Percentiles rank a stretch among this genome's conserved stretches.
phyloP scores from a whole-genome alignment of 1,140 invertebrate species.

The Lineus longissimus region DNA sequence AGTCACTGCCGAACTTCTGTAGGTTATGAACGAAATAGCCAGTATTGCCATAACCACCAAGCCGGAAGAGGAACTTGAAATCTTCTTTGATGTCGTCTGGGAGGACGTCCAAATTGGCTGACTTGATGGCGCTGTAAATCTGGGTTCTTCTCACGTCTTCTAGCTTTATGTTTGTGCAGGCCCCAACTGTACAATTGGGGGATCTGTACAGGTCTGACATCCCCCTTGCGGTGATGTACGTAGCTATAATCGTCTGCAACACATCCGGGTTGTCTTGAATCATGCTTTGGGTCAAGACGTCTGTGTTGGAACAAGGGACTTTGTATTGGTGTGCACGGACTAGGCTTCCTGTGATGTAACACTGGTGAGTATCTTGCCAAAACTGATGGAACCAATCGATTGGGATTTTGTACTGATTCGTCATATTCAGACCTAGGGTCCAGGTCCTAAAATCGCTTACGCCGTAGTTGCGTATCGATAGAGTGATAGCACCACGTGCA shows the following conservation, averaged over 20 bases:
- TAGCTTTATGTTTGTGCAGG: conserved; percentile 7
- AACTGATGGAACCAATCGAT: conserved; percentile 55
- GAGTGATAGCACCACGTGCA: not conserved
- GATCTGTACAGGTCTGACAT: conserved; percentile 22
- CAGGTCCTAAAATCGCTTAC: not conserved
- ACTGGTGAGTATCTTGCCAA: conserved; percentile 51
- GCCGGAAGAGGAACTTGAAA: conserved; percentile 24
- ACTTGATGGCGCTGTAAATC: conserved; percentile 41
- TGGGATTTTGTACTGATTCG: conserved; percentile 45
- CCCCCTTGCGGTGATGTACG: conserved; percentile 42
- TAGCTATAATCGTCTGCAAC: conserved; percentile 43
- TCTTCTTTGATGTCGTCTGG: conserved; percentile 25
- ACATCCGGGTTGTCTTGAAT: conserved; percentile 30
- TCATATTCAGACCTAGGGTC: conserved; percentile 31
- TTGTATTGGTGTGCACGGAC: not conserved
- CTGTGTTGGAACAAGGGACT: not conserved
- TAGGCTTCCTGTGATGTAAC: conserved; percentile 24
- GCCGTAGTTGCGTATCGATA: not conserved
- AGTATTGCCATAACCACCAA: conserved; percentile 29
- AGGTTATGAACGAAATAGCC: conserved; percentile 21
- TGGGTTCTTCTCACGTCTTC: conserved; percentile 25
- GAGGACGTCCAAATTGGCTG: conserved; percentile 39
- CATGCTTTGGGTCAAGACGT: not conserved
- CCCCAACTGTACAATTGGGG: not conserved
- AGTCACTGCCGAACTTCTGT: too few relatives aligned